phyloP scores from a whole-genome alignment of 1,140 invertebrate genomes.

The Delia radicum region DNA sequence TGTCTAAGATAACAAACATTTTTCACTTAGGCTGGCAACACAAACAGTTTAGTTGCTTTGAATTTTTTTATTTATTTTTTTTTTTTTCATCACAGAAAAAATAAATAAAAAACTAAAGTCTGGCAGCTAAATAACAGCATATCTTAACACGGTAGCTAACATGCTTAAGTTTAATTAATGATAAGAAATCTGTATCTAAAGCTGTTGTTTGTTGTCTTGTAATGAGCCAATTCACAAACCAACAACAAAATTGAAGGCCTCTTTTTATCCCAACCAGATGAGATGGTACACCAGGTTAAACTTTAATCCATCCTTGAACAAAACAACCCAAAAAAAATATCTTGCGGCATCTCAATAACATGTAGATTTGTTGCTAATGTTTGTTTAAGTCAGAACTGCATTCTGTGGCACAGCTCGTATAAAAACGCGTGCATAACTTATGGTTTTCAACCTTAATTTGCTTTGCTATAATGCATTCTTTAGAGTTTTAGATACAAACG shows the following conservation, averaged over 20 bases:
- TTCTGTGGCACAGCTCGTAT: not conserved
- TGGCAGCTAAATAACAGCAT: conserved; percentile 23
- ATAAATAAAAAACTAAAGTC: not conserved
- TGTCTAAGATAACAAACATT: conserved; percentile 26
- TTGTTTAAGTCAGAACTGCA: conserved; percentile 22
- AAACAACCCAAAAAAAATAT: not conserved
- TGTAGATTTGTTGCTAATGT: conserved; percentile 56
- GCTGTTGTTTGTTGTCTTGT: conserved; percentile 27
- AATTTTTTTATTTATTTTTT: not conserved
- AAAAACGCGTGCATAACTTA: not conserved
- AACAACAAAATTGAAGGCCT: not conserved
- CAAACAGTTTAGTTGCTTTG: not conserved
- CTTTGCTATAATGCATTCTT: conserved; percentile 21
- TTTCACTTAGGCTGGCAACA: conserved; percentile 24
- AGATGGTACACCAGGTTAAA: not conserved
- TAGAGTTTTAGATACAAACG: conserved; percentile 11
- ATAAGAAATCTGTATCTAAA: conserved; percentile 56
- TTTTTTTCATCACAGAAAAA: not conserved
- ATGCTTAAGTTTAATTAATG: conserved; percentile 56
- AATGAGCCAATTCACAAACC: conserved; percentile 17
- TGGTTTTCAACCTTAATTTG: not conserved
- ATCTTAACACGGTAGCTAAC: conserved; percentile 52
- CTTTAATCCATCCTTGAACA: not conserved
- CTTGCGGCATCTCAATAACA: conserved; percentile 52
- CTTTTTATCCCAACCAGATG: not conserved